These are phyloP conservation scores for Listrodromus nycthemerus DNA, from an alignment of 2,888 invertebrate genomes.

Conservation along the genomic window DNA sequence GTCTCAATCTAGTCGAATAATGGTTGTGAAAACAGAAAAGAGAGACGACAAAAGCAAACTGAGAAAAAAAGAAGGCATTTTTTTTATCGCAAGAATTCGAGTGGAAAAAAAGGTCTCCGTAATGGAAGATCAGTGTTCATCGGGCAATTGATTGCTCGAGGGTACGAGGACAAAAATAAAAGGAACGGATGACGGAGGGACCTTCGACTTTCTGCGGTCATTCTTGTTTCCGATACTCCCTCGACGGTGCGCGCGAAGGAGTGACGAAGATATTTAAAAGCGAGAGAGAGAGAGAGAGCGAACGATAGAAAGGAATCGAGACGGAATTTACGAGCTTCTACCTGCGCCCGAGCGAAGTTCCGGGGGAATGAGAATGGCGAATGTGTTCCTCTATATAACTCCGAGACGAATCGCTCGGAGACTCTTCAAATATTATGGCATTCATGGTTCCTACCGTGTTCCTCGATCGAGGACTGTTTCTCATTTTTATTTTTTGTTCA, in stretches of 20 bases:
- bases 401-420: conserved; percentile 28
- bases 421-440: conserved; percentile 46
- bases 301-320: conserved; percentile 51
- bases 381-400: conserved; percentile 25
- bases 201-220: conserved; percentile 8
- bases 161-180: conserved; percentile 32
- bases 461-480: background rate
- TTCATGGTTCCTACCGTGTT: background rate
- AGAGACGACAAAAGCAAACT: background rate
- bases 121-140: conserved; percentile 65
- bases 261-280: background rate
- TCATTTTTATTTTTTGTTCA: conserved; percentile 6
- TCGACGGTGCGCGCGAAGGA: background rate
- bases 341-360: conserved; percentile 59
- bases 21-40: background rate
- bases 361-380: conserved; percentile 32
- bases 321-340: conserved; percentile 65
- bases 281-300: conserved; percentile 18
- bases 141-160: conserved; percentile 60
- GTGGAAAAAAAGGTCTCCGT: conserved; percentile 36
- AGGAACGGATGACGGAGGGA: conserved; percentile 55
- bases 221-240: conserved; percentile 16
- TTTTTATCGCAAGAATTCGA: conserved; percentile 54
- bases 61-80: conserved; percentile 4
- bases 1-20: conserved; percentile 14